Evolutionary conservation across 2,113 vertebrate genomes (phyloP), one percentile per base, ranked within the genome.

Genomic region (Myrmophylax atrothorax): DNA sequence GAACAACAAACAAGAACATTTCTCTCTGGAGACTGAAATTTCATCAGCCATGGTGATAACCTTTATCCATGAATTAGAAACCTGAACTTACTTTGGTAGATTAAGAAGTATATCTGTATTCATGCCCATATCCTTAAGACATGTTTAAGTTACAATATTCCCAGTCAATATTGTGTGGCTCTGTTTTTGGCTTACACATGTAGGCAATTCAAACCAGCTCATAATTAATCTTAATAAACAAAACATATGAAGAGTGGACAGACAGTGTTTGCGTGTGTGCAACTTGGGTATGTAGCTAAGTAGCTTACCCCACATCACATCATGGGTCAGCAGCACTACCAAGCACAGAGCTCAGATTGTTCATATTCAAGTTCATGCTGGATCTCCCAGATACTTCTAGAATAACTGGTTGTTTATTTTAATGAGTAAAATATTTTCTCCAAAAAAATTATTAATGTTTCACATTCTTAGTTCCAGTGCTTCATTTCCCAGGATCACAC

Each of bases 391-490:
- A 95, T 53, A 76, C 15, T 82, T 87, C 84, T 69, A 87, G 66
- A 95, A 66, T 50, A 58, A 93, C 42, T 52, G 38, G n/a, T 50
- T 91, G 74, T 92, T 90, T 96, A 82, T 93, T 89, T 96, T 75
- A 81, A 60, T 60, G 6, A 94, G 78, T 75, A 74, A 95, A 89
- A 87, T 66, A 76, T 78, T 95, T 95, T 49, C 66, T 75, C 6
- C 31, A 74, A 74, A 79, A 77, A 84, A 47, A 59, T 26, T n/a
- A 95, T n/a, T 91, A 50, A 55, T 62, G 63, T 70, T 89, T 72
- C 74, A 56, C 31, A 76, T 91, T 95, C 69, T 84, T 87, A 84
- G 60, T 91, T 87, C 35, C 47, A 95, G 47, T 67, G 84, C 81
- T 91, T 93, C 53, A 90, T 95, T 95, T 95, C 83, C 83, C 86